phyloP scores from a whole-genome alignment of 2,797 vertebrate genomes.

The Danio jaintianensis region DNA sequence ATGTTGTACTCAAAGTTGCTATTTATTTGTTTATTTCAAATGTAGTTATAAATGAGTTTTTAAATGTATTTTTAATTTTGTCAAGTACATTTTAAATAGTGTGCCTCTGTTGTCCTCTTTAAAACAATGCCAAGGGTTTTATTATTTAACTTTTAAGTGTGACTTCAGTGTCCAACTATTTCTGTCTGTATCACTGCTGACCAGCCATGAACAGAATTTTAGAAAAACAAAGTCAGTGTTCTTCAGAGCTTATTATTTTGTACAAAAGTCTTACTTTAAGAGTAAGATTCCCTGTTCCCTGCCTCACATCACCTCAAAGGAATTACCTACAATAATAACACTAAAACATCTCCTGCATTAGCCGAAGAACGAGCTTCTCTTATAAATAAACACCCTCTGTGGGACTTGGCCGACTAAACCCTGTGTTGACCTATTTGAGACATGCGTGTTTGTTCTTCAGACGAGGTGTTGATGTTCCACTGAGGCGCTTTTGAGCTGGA shows the following conservation, averaged over 20 bases:
- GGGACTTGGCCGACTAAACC: conserved; percentile 31
- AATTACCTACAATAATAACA: conserved; percentile 74
- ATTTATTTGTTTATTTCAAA: too few species aligned
- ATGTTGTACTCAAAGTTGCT: too few species aligned
- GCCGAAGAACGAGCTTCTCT: conserved; percentile 60
- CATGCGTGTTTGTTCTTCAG: conserved; percentile 50
- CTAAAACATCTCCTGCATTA: conserved; percentile 46
- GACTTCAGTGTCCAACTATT: not conserved
- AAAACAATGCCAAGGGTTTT: not conserved
- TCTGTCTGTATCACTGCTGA: not conserved
- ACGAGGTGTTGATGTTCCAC: conserved; percentile 38
- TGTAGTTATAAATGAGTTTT: too few species aligned
- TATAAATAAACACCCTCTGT: conserved; percentile 70
- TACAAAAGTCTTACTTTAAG: not conserved
- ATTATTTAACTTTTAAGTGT: not conserved
- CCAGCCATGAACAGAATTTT: not conserved
- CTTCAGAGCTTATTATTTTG: conserved; percentile 7
- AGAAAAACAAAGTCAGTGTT: not conserved
- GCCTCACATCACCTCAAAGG: conserved; percentile 73
- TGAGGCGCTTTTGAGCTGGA: conserved; percentile 9
- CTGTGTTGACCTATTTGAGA: conserved; percentile 37
- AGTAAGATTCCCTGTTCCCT: conserved; percentile 48
- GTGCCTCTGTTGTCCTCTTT: not conserved
- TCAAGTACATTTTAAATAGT: not conserved
- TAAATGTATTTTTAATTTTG: too few species aligned